Conservation (phyloP, 2,888 invertebrate species). For the Apotomis betuletana region DNA sequence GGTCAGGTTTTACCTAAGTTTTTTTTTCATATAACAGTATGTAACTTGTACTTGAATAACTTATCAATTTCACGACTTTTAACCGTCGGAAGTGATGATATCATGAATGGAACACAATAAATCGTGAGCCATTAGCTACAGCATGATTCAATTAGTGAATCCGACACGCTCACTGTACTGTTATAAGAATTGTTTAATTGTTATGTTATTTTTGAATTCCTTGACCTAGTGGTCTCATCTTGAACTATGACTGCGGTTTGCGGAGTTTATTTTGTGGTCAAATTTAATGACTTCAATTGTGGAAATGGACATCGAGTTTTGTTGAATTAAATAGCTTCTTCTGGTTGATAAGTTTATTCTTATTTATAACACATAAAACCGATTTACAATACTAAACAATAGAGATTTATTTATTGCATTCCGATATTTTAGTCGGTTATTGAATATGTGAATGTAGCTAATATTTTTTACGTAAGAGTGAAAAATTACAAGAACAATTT, state of each 20-base stretch:
- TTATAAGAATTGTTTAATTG: constrained; percentile 28
- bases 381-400: too few relatives aligned
- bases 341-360: too few relatives aligned
- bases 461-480: too few relatives aligned
- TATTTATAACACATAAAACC: too few relatives aligned
- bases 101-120: constrained; percentile 11
- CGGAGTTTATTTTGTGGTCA: neutral
- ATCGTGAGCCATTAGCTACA: constrained; percentile 27
- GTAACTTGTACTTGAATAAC: neutral
- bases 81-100: constrained; percentile 27
- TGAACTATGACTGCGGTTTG: constrained; percentile 18
- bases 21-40: neutral
- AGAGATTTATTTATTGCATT: too few relatives aligned
- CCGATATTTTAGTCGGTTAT: too few relatives aligned
- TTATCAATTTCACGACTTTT: constrained; percentile 22
- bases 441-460: too few relatives aligned
- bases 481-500: too few relatives aligned
- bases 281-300: neutral
- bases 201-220: constrained; percentile 20
- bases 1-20: neutral
- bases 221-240: constrained; percentile 27
- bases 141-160: constrained; percentile 26
- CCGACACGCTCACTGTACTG: constrained; percentile 12
- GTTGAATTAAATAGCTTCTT: neutral
- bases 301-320: neutral